A percentile compares a stretch with the other conserved stretches of the same genome.
These are phyloP conservation scores for Pelmatolapia mariae DNA, from an alignment of 2,113 vertebrate genomes.

Conservation along the genomic window DNA sequence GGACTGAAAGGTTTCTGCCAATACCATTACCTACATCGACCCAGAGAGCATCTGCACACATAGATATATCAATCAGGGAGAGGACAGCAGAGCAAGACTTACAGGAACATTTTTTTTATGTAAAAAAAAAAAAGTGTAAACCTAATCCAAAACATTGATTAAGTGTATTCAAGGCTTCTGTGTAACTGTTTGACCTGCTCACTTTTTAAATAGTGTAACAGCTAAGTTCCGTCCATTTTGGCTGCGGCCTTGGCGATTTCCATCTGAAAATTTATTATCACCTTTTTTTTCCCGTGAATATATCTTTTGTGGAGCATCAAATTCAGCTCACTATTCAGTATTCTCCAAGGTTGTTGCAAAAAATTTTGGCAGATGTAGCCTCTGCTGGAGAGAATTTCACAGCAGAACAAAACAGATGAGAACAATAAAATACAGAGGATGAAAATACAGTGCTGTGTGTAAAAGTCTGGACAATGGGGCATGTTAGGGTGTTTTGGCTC, in stretches of 20 bases:
- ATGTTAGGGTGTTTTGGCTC: constrained; percentile 1
- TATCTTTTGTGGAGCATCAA: constrained; percentile 33
- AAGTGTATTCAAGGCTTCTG: not conserved
- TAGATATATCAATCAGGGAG: constrained; percentile 41
- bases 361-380: not conserved
- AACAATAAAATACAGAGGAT: constrained; percentile 32
- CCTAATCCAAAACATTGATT: not conserved
- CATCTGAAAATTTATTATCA: not conserved
- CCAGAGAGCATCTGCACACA: constrained; percentile 20
- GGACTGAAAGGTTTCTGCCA: constrained; percentile 43
- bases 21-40: constrained; percentile 35
- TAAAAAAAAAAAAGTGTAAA: not conserved
- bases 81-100: not conserved
- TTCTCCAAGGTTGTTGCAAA: constrained; percentile 36
- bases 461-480: not conserved
- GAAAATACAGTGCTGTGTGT: constrained; percentile 11
- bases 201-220: not conserved
- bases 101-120: not conserved
- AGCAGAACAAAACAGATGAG: constrained; percentile 34
- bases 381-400: constrained; percentile 9
- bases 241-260: constrained; percentile 17
- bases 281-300: constrained; percentile 8
- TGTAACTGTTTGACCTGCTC: not conserved
- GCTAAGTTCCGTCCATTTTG: not conserved
- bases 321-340: constrained; percentile 11